Evolutionary conservation across 1,140 invertebrate genomes (phyloP).

Genomic region (Neodiprion lecontei): DNA sequence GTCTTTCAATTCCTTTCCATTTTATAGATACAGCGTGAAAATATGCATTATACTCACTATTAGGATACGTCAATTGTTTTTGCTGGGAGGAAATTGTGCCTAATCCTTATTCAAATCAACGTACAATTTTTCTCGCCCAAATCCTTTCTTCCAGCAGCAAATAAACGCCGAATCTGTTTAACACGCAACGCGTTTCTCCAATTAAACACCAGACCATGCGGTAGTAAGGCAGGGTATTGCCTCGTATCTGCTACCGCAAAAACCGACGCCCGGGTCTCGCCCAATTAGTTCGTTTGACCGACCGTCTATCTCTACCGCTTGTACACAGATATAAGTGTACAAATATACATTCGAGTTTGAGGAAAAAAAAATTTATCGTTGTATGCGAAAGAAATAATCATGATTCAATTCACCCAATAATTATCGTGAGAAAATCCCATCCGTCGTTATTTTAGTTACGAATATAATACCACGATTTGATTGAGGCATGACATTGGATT

Average conservation of each 20-base stretch:
- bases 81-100: too few species aligned
- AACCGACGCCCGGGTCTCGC: not conserved
- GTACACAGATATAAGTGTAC: not conserved
- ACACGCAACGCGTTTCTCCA: not conserved
- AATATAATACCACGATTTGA: too few species aligned
- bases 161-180: not conserved
- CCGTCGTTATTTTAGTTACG: not conserved
- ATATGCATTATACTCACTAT: slow-evolving; percentile 9
- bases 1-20: not conserved
- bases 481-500: too few species aligned
- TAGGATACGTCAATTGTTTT: not conserved
- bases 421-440: not conserved
- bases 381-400: not conserved
- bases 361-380: not conserved
- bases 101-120: not conserved
- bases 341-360: not conserved
- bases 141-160: too few species aligned
- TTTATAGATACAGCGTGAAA: slow-evolving; percentile 2
- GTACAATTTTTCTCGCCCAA: too few species aligned
- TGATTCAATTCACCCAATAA: not conserved
- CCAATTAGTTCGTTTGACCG: not conserved
- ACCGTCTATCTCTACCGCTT: not conserved
- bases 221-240: not conserved
- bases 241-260: not conserved
- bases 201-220: not conserved